phyloP scores from a whole-genome alignment of 37 sponge, comb jelly and placozoan genomes.

The Dysidea cf. avara region DNA sequence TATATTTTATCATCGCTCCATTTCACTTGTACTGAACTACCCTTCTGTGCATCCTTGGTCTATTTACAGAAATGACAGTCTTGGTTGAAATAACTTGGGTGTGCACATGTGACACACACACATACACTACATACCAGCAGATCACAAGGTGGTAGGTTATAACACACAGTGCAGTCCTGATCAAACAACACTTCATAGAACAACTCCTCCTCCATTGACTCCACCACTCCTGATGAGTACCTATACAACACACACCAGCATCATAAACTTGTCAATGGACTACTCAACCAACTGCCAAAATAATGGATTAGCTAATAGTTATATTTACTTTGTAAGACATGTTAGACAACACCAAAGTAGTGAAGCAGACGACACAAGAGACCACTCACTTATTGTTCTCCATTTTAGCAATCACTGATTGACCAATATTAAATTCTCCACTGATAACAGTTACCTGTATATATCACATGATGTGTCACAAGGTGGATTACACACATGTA shows the following conservation, averaged over 20 bases:
- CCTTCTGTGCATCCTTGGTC: slow-evolving; percentile 23
- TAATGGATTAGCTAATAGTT: no score
- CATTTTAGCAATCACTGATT: slow-evolving; percentile 13
- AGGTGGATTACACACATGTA: no score
- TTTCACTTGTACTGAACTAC: slow-evolving; percentile 49
- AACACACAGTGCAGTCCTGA: slow-evolving; percentile 76
- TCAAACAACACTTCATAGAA: slow-evolving; percentile 82
- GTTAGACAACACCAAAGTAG: no score
- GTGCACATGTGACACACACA: no score
- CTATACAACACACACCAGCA: background rate
- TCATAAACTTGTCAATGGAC: no score
- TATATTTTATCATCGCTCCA: slow-evolving; percentile 80
- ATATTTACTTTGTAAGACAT: no score
- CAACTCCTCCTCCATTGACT: slow-evolving; percentile 1
- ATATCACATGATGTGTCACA: no score
- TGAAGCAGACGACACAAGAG: no score
- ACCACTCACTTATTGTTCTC: no score
- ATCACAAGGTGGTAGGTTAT: slow-evolving; percentile 53
- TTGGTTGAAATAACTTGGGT: background rate
- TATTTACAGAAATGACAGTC: background rate
- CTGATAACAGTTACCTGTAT: no score
- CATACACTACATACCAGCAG: slow-evolving; percentile 49
- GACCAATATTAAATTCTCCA: no score
- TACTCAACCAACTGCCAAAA: no score
- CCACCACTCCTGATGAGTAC: slow-evolving; percentile 8